Evolutionary conservation across 2,113 vertebrate genomes (phyloP), one percentile per base, ranked within the genome.

Genomic region (Carlito syrichta): DNA sequence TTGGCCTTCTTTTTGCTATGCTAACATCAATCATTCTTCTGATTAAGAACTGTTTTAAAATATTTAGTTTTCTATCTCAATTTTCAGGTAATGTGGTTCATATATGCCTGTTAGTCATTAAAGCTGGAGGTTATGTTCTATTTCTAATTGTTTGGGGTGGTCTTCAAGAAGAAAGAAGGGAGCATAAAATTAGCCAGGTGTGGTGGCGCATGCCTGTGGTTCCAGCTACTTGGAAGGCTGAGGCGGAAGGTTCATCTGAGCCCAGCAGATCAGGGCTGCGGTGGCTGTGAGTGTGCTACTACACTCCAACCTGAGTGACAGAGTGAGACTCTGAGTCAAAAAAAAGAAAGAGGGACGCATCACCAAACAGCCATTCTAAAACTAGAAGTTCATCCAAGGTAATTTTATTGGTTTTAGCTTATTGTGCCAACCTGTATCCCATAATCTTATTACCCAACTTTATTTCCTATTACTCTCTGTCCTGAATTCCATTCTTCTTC

Each of bases 401-500:
- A 86, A 92, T 92, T 95, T 97, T 96, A 90, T 73, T 96, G 87
- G 90, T 97, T 92, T 96, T 71, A 85, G 87, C 90, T 94, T 94
- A 77, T 96, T 92, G 68, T 94, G 97, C 96, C 95, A 95, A 73
- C 82, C 81, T 92, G 63, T 85, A 87, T 96, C 85, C 95, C 85
- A 94, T 95, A 95, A 86, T 81, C 87, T 73, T 96, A 96, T 96
- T 95, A 78, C 91, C 91, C 95, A 95, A 78, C 88, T 78, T 82
- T 92, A 43, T 97, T 97, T 96, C 66, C 63, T 87, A 48, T 20
- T 82, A 60, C 74, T 95, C 58, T 77, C 68, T 93, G 89, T 94
- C 76, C 95, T 91, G 86, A 78, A 94, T 91, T 94, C 79, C 94
- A 91, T 63, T 94, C 35, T 3, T 4, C 11, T 60, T 58, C 23